Percentiles rank a stretch among this genome's conserved stretches.
Conservation (phyloP, 2,888 invertebrate species). For the Hyalella azteca region DNA sequence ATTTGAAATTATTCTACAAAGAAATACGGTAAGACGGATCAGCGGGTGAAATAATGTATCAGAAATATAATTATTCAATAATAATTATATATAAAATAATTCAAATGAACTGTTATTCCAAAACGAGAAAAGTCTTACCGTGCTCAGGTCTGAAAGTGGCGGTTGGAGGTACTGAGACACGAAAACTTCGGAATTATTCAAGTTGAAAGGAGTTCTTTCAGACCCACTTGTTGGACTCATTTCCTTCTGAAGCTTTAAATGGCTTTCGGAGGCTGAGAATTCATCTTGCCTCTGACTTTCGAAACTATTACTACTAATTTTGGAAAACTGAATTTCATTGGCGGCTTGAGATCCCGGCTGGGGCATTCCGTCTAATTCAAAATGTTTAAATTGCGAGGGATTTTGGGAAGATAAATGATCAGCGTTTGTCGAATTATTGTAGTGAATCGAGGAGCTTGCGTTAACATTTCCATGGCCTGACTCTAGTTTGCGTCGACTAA, state of each 20-base stretch:
- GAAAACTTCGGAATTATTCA: neutral
- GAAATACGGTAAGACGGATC: neutral
- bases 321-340: neutral
- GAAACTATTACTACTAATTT: neutral
- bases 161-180: neutral
- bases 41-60: neutral
- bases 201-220: neutral
- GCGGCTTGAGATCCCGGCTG: neutral
- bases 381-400: neutral
- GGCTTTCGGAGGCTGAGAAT: neutral
- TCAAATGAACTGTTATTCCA: neutral
- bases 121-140: no score
- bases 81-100: neutral
- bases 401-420: neutral
- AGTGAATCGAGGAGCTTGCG: no score
- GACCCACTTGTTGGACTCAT: neutral
- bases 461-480: neutral
- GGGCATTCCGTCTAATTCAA: neutral
- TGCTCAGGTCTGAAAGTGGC: neutral
- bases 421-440: no score
- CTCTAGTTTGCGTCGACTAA: neutral
- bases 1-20: neutral
- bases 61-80: neutral
- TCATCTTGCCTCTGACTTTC: neutral
- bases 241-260: no score